These are phyloP conservation scores for Uropetala carovei DNA, from an alignment of 2,888 invertebrate genomes.

Conservation along the genomic window DNA sequence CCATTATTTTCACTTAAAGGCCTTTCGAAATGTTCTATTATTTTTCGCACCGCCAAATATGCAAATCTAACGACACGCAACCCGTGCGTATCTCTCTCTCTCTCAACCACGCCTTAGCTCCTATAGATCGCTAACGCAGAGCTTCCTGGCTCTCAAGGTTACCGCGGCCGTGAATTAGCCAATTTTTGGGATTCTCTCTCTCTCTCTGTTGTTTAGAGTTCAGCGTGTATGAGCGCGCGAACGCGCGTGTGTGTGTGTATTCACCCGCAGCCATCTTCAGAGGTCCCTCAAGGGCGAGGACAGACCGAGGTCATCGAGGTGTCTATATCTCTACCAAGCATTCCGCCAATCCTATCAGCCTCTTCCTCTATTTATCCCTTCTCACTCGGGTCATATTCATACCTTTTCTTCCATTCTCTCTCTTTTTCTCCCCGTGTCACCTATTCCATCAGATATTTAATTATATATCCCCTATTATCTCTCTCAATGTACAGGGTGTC, in stretches of 20 bases:
- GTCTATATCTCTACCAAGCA: not conserved
- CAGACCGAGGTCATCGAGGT: slow-evolving; percentile 16
- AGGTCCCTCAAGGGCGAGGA: slow-evolving; percentile 53
- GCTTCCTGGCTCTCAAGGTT: slow-evolving; percentile 34
- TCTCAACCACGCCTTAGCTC: not conserved
- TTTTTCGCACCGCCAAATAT: not conserved
- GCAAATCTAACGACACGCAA: not conserved
- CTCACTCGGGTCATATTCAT: too few relatives aligned
- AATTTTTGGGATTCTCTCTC: not conserved
- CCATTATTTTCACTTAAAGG: not conserved
- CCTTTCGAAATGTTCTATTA: not conserved
- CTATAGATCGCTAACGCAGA: not conserved
- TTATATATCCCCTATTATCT: too few relatives aligned
- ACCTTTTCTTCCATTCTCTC: too few relatives aligned
- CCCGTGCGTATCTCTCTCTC: not conserved
- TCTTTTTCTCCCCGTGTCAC: too few relatives aligned
- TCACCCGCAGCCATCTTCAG: slow-evolving; percentile 23
- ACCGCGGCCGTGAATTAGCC: slow-evolving; percentile 41
- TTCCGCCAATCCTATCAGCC: too few relatives aligned
- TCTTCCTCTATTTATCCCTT: too few relatives aligned
- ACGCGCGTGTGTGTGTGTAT: not conserved
- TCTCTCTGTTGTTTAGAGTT: not conserved
- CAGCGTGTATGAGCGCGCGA: not conserved
- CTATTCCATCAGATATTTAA: too few relatives aligned
- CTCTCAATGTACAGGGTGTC: too few relatives aligned